Evolutionary conservation across 2,888 invertebrate species (phyloP).

Genomic region (Torymus aiolomorphi): DNA sequence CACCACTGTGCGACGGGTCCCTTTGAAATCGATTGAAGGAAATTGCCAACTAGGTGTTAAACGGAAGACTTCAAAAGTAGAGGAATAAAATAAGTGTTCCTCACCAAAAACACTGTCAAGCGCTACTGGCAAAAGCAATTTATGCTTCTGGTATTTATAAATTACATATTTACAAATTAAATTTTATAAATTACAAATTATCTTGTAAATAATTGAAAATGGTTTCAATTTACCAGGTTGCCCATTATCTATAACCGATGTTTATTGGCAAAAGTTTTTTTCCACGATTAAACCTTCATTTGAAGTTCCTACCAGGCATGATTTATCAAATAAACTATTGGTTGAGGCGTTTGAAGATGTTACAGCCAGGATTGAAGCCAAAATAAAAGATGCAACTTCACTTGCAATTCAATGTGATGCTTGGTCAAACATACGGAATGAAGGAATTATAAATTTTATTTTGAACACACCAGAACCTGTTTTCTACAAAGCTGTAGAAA

Average conservation of each 20-base stretch:
- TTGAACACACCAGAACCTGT: background rate
- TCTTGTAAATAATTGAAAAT: no score
- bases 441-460: background rate
- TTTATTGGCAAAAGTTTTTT: background rate
- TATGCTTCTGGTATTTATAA: background rate
- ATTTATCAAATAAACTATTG: background rate
- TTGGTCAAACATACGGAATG: constrained; percentile 2
- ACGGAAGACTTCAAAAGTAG: background rate
- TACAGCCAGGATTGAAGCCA: background rate
- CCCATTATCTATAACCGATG: background rate
- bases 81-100: background rate
- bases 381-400: background rate
- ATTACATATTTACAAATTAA: no score
- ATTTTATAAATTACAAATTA: no score
- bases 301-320: background rate
- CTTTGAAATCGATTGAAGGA: no score
- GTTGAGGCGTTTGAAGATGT: background rate
- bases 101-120: background rate
- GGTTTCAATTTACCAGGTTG: no score
- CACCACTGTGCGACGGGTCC: no score
- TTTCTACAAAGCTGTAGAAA: constrained; percentile 2
- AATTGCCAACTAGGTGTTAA: background rate
- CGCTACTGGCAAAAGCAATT: background rate
- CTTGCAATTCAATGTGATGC: background rate
- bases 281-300: background rate